Base-by-base conservation (phyloP, 2,113 vertebrate genomes). In the Corythaeola cristata region DNA sequence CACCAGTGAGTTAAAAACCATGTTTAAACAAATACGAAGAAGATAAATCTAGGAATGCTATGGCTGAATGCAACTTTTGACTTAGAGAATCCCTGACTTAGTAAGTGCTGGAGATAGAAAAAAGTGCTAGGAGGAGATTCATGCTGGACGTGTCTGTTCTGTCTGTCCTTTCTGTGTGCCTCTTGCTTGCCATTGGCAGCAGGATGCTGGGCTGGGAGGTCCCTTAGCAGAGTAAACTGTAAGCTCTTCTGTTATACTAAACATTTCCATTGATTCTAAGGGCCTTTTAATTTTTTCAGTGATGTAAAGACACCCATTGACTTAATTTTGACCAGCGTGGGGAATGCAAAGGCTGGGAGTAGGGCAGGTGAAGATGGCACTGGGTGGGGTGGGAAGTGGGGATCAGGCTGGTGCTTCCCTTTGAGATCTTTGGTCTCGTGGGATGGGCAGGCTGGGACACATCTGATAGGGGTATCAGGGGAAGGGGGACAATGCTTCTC, bases 381-480 rank as follows among this genome's bases (percentile, higher is more conserved):
- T 0, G 0, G 9, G 5, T 5, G 1, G n/a, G 33, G 22, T 52
- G 0, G 0, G 45, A 77, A 60, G 23, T 3, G 3, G 21, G 16
- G 7, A 12, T 45, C 39, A 9, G 20, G 60, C 7, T 4, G 8
- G 26, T 53, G 37, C 11, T 78, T 75, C 41, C 13, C 12, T 74
- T 11, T 1, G 5, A 20, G 11, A 1, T 77, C 52, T 72, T 91
- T 39, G 41, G 53, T 32, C 39, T 68, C 0, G 0, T 39, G 39
- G 28, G 32, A 32, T 68, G 55, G 15, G 11, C n/a, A 50, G 27
- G 19, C 62, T 80, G 81, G 6, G 37, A 59, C 18, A 12, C 7
- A 45, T 4, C 18, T 30, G 18, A 30, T 7, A 63, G 44, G 8
- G n/a, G 2, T 62, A 35, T 37, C 12, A 35, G 44, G 41, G 45